These are phyloP conservation scores for Phragmatobia fuliginosa DNA, from an alignment of 2,888 invertebrate genomes.

Conservation along the genomic window DNA sequence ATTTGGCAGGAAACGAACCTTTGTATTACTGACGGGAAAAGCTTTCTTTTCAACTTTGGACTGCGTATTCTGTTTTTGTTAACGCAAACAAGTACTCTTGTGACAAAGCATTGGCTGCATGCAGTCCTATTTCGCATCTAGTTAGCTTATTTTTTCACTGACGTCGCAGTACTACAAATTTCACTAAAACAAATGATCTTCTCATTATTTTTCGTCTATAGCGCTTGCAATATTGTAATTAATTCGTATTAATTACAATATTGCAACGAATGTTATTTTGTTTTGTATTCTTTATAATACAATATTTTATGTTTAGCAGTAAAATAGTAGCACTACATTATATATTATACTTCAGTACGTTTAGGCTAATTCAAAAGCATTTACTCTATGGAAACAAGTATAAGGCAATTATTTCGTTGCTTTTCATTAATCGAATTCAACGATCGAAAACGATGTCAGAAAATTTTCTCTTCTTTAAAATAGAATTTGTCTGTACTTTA, in stretches of 20 bases:
- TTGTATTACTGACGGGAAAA: not conserved
- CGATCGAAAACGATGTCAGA: too few relatives aligned
- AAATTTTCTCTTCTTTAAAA: too few relatives aligned
- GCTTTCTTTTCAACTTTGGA: not conserved
- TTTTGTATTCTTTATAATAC: too few relatives aligned
- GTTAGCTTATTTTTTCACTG: slow-evolving; percentile 34
- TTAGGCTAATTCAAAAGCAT: too few relatives aligned
- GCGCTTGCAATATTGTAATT: too few relatives aligned
- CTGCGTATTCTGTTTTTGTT: not conserved
- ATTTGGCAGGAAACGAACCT: not conserved
- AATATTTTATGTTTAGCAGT: not conserved
- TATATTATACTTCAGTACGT: too few relatives aligned
- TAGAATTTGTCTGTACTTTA: too few relatives aligned
- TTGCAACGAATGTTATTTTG: not conserved
- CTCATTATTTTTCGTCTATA: slow-evolving; percentile 44
- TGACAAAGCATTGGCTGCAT: slow-evolving; percentile 5
- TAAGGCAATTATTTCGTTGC: too few relatives aligned
- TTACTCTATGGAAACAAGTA: too few relatives aligned
- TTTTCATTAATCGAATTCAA: too few relatives aligned
- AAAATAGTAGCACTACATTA: too few relatives aligned
- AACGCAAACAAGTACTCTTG: not conserved
- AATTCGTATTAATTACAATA: slow-evolving; percentile 34
- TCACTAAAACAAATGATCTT: slow-evolving; percentile 40
- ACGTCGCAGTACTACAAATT: slow-evolving; percentile 21
- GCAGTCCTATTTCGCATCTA: slow-evolving; percentile 24